These are phyloP conservation scores for Anoplophora glabripennis DNA, from an alignment of 1,140 invertebrate species.

Conservation along the genomic window DNA sequence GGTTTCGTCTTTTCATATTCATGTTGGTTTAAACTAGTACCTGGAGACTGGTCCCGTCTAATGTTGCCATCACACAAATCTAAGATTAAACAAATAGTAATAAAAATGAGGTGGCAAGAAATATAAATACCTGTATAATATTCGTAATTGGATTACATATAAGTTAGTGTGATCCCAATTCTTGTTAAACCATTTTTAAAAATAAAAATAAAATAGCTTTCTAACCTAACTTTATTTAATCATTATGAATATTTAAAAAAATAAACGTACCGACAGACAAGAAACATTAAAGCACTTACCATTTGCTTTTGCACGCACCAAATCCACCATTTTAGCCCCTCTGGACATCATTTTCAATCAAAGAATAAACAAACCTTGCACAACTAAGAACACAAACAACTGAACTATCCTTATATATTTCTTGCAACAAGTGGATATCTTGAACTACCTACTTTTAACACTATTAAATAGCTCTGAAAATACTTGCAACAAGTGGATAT, in stretches of 20 bases:
- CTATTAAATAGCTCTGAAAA: not conserved
- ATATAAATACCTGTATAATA: not conserved
- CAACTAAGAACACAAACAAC: not conserved
- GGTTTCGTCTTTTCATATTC: not conserved
- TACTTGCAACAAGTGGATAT: slow-evolving; percentile 4
- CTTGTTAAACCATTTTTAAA: not conserved
- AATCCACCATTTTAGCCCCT: not conserved
- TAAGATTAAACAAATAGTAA: too few species aligned
- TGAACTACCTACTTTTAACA: not conserved
- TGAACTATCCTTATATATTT: not conserved
- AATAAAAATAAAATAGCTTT: not conserved
- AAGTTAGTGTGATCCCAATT: not conserved
- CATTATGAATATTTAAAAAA: not conserved
- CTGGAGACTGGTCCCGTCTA: not conserved
- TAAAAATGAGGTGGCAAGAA: too few species aligned
- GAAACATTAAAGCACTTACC: too few species aligned
- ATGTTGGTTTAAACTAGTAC: not conserved
- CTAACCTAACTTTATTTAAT: slow-evolving; percentile 6
- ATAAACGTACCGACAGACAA: too few species aligned
- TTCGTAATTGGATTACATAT: not conserved
- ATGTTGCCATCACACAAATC: not conserved
- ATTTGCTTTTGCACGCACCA: not conserved
- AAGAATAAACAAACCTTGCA: not conserved
- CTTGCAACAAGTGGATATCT: not conserved
- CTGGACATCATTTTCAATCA: not conserved